Base-by-base conservation (phyloP, 1,140 invertebrate species). In the Hycleus cichorii region DNA sequence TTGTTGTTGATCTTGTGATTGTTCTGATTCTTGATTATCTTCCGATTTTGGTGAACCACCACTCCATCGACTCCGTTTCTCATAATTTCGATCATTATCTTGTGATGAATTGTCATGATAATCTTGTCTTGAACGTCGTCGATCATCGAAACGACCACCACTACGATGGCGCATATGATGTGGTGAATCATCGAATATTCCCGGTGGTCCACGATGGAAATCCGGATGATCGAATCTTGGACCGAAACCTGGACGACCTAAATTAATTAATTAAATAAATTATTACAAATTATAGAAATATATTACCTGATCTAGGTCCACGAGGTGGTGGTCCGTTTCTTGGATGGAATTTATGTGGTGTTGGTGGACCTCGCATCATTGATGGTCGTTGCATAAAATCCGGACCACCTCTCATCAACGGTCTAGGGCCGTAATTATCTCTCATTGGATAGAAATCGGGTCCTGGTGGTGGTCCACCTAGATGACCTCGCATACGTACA, bases 311-410 rank as follows among this genome's bases (percentile, higher is more conserved):
- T 56, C 67, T 57, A 11, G 63, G 75, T 68, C 43, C 78, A 69
- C 73, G 74, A 9, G 73, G 75, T 65, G 77, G 75, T 4, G 73
- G 76, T 64, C 76, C 73, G 18, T 78, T 78, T 25, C 80, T 71
- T 1, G 74, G 74, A 71, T 78, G 76, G 58, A 79, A 79, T 70
- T 79, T 78, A 38, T 76, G 72, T n/a, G 78, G 78, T 39, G 76
- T 71, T n/a, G 78, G 78, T 47, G 74, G 71, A 0, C 63, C 61
- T 46, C 65, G 61, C 57, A 75, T 62, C 6, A 72, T 62, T 0
- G 70, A 69, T 5, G 59, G 57, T 8, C 74, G 69, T 45, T 69
- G 65, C 3, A 60, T 69, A 71, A 63, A 74, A 48, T 59, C 68
- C 0, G 64, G 62, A 18, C 75, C 62, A 1, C 73, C 72, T 4